Evolutionary conservation across 2,113 vertebrate genomes (phyloP), one percentile per base, ranked within the genome.

Genomic region (Dromaius novaehollandiae): DNA sequence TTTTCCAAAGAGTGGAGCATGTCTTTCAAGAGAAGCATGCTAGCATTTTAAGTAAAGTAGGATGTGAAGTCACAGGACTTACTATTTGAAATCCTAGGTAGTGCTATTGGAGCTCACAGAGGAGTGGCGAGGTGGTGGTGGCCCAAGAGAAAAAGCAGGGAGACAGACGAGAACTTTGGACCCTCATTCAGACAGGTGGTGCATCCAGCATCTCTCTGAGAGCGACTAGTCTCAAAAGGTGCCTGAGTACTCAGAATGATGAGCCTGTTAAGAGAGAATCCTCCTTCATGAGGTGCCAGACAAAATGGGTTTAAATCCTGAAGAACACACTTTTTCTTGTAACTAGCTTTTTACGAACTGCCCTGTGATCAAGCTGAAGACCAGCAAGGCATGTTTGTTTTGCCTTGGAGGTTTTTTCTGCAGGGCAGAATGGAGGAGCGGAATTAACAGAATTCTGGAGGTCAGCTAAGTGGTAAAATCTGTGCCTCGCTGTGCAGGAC

Each of bases 401-500:
- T 71, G 26, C 79, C 34, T 82, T 40, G 42, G 21, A 85, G 32
- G 11, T 42, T 93, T 91, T 89, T 89, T 65, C 28, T 73, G 56
- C 32, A n/a, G 9, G 17, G 48, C 38, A 88, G 8, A 82, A 61
- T 36, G 75, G 51, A 79, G 21, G 48, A 81, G 16, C 55, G 13
- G 38, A 65, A 83, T 80, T 71, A 75, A 71, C 69, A 86, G n/a
- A 53, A 73, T 89, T 89, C 51, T 91, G 20, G 48, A 85, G n/a
- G 51, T 86, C 65, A 89, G n/a, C 55, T 68, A 50, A 36, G 55
- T 30, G 38, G 38, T 69, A 82, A 73, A 89, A 46, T 58, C 32
- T 28, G 11, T 66, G 11, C 55, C 78, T 17, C 86, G 7, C n/a
- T 61, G 21, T 56, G 21, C 82, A 61, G 19, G 15, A 11, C 82